These are phyloP conservation scores for Gambusia holbrooki DNA, from an alignment of 2,113 vertebrate species.

Conservation along the genomic window DNA sequence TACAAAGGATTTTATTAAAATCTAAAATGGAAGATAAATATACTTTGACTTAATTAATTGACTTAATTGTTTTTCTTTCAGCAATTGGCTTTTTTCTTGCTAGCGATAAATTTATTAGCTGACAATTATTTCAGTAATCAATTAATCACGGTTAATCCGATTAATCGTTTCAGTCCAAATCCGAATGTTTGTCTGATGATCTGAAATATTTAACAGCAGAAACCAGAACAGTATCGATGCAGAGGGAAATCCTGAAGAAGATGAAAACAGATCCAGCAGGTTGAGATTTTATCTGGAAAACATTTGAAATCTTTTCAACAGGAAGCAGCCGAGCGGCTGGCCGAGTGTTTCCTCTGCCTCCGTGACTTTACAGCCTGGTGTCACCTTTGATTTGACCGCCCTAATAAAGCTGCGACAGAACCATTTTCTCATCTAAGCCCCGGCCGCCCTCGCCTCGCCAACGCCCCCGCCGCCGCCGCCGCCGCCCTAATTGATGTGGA, in stretches of 20 bases:
- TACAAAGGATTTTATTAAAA: no score
- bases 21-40: no score
- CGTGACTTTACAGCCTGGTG: constrained; percentile 47
- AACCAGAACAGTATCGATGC: background rate
- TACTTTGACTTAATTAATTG: no score
- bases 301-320: background rate
- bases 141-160: no score
- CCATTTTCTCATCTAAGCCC: constrained; percentile 66
- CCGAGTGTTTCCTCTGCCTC: background rate
- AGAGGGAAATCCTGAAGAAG: no score
- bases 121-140: no score
- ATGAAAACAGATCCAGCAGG: no score
- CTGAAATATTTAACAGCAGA: background rate
- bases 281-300: background rate
- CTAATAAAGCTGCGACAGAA: constrained; percentile 67
- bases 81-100: no score
- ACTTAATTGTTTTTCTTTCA: no score
- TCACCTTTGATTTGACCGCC: constrained; percentile 72
- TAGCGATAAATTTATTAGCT: no score
- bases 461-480: constrained; percentile 10
- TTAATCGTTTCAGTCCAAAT: no score
- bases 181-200: background rate
- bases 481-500: constrained; percentile 51
- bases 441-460: constrained; percentile 17
- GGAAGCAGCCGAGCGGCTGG: background rate